Percentiles rank a stretch among this genome's conserved stretches.
Evolutionary conservation across 2,888 invertebrate species (phyloP).

Genomic region (Leptopterna dolabrata): DNA sequence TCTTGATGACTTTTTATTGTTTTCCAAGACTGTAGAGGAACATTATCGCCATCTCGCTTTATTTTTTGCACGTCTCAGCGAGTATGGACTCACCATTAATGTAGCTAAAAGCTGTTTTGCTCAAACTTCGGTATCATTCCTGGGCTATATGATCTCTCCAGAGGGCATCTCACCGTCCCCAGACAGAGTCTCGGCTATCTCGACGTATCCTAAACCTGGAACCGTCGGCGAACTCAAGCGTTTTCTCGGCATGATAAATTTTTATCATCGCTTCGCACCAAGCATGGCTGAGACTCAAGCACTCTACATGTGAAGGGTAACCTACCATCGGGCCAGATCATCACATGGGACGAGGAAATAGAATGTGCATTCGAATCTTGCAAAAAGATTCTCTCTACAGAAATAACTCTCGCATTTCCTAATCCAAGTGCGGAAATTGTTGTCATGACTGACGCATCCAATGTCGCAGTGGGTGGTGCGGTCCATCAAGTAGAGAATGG

Average conservation of each 20-base stretch:
- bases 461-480: constrained; percentile 43
- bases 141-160: constrained; percentile 14
- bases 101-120: constrained; percentile 39
- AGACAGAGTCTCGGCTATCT: constrained; percentile 58
- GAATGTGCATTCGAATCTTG: constrained; percentile 25
- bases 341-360: constrained; percentile 19
- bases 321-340: neutral
- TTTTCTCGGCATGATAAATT: constrained; percentile 66
- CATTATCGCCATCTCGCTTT: constrained; percentile 36
- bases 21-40: constrained; percentile 45
- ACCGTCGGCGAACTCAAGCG: constrained; percentile 64
- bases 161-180: constrained; percentile 44
- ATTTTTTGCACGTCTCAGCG: constrained; percentile 22
- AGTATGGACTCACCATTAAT: constrained; percentile 40
- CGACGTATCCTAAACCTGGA: constrained; percentile 59
- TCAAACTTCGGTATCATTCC: neutral
- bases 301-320: neutral
- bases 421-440: constrained; percentile 63
- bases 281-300: constrained; percentile 62
- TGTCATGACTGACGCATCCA: constrained; percentile 51
- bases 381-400: constrained; percentile 64
- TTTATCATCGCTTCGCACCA: constrained; percentile 65
- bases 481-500: constrained; percentile 47
- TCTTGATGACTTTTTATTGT: constrained; percentile 61
- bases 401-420: constrained; percentile 66